Conservation (phyloP, 2,113 vertebrate species). For the Platysternon megacephalum region DNA sequence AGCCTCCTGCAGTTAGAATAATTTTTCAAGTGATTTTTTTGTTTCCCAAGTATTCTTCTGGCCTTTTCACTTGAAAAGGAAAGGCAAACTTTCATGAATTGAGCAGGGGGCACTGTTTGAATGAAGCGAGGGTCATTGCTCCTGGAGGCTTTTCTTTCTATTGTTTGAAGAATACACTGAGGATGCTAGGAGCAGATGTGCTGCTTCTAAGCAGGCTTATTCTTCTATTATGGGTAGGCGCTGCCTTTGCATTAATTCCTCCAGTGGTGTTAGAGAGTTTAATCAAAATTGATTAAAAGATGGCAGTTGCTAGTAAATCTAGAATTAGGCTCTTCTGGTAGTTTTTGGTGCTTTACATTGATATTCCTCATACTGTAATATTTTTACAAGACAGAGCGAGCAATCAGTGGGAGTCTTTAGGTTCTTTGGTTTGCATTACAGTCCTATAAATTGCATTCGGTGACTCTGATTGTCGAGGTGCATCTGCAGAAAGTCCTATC, state of each 20-base stretch:
- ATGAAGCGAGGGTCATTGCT: slow-evolving; percentile 65
- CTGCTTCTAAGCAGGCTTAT: slow-evolving; percentile 32
- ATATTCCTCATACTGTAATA: neutral
- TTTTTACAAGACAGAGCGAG: neutral
- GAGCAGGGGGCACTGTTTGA: slow-evolving; percentile 57
- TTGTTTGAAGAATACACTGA: slow-evolving; percentile 65
- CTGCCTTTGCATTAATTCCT: slow-evolving; percentile 45
- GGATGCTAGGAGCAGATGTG: slow-evolving; percentile 73
- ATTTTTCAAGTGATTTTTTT: slow-evolving; percentile 26
- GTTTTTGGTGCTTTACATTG: neutral
- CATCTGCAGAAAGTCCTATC: accelerated
- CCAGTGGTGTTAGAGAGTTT: neutral
- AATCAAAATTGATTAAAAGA: neutral
- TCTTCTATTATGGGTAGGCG: neutral
- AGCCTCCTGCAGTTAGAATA: slow-evolving; percentile 33
- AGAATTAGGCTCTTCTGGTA: accelerated
- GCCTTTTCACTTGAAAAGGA: slow-evolving; percentile 68
- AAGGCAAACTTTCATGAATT: slow-evolving; percentile 68
- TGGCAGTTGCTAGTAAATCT: neutral
- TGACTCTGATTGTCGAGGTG: neutral
- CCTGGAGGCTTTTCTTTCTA: slow-evolving; percentile 66
- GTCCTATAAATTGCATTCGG: neutral
- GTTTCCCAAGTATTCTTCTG: slow-evolving; percentile 66
- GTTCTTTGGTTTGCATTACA: neutral
- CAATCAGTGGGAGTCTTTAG: neutral